These are phyloP conservation scores for Macropodus opercularis DNA, from an alignment of 2,797 vertebrate species.

Conservation along the genomic window DNA sequence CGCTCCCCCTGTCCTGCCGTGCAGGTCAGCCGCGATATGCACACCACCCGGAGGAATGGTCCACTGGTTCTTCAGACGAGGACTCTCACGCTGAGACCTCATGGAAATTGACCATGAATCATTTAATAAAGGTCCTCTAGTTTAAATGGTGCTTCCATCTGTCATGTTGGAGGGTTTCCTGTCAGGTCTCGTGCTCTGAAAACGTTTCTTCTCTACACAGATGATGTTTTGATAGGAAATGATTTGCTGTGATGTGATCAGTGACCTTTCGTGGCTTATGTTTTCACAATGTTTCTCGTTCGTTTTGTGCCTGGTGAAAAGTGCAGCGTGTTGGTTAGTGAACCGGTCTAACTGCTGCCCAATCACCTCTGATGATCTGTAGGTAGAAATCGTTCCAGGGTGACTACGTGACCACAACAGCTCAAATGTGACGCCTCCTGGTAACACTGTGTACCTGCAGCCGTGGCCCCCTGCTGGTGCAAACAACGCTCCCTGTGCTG, in stretches of 20 bases:
- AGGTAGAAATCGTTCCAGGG: neutral
- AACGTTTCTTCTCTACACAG: neutral
- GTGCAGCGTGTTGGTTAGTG: too few relatives aligned
- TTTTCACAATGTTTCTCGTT: too few relatives aligned
- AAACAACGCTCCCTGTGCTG: slow-evolving; percentile 19
- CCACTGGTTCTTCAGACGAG: slow-evolving; percentile 68
- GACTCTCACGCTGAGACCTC: slow-evolving; percentile 74
- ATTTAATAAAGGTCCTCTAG: slow-evolving; percentile 83
- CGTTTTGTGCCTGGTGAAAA: too few relatives aligned
- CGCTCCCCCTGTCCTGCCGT: slow-evolving; percentile 76
- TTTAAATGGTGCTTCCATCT: slow-evolving; percentile 64
- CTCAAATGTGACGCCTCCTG: slow-evolving; percentile 44
- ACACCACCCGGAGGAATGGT: slow-evolving; percentile 72
- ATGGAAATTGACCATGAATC: slow-evolving; percentile 77
- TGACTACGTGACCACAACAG: neutral
- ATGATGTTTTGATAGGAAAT: slow-evolving; percentile 16
- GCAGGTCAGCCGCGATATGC: slow-evolving; percentile 77
- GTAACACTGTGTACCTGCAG: neutral
- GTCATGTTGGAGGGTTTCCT: too few relatives aligned
- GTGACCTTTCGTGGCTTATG: too few relatives aligned
- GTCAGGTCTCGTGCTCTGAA: too few relatives aligned
- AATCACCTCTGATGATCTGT: neutral
- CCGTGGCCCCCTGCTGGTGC: slow-evolving; percentile 40
- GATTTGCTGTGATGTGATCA: slow-evolving; percentile 26
- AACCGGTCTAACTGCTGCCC: too few relatives aligned